Conservation (phyloP, 37 sponge, comb jelly and placozoan species). For the Agelas oroides region DNA sequence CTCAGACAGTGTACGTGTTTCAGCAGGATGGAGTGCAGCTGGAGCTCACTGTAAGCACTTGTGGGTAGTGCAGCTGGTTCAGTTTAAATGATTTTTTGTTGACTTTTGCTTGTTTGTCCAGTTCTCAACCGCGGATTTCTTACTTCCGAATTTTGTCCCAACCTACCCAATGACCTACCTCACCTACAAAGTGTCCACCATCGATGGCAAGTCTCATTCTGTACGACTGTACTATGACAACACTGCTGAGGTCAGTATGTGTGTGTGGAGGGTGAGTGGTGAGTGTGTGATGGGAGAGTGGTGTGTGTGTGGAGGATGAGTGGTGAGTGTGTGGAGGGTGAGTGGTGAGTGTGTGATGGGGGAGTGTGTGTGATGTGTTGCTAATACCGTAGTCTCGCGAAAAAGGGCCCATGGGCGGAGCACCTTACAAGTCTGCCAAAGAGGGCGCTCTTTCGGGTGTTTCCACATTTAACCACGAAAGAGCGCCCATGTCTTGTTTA, state of each 20-base stretch:
- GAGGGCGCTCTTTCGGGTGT: too few relatives aligned
- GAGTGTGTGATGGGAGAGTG: too few relatives aligned
- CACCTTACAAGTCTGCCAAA: too few relatives aligned
- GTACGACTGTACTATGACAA: conserved; percentile 82
- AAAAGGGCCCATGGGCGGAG: too few relatives aligned
- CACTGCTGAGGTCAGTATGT: conserved; percentile 59
- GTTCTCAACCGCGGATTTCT: conserved; percentile 65
- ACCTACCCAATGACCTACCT: conserved; percentile 61
- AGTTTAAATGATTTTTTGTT: not conserved
- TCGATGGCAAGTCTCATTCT: conserved; percentile 60
- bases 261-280: too few relatives aligned
- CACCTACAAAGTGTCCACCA: conserved; percentile 34
- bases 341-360: too few relatives aligned
- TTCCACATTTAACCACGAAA: too few relatives aligned
- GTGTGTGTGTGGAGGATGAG: too few relatives aligned
- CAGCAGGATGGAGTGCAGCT: conserved; percentile 59
- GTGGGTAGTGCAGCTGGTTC: not conserved
- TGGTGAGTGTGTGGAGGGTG: too few relatives aligned
- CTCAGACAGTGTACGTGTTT: conserved; percentile 74
- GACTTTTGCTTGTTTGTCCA: not conserved
- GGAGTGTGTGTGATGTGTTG: too few relatives aligned
- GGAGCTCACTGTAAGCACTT: conserved; percentile 46
- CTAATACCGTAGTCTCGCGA: too few relatives aligned
- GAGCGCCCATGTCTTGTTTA: too few relatives aligned
- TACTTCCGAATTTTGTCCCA: not conserved